Evolutionary conservation across 2,888 invertebrate genomes (phyloP), one percentile per base, ranked within the genome.

Genomic region (Sesia bembeciformis): DNA sequence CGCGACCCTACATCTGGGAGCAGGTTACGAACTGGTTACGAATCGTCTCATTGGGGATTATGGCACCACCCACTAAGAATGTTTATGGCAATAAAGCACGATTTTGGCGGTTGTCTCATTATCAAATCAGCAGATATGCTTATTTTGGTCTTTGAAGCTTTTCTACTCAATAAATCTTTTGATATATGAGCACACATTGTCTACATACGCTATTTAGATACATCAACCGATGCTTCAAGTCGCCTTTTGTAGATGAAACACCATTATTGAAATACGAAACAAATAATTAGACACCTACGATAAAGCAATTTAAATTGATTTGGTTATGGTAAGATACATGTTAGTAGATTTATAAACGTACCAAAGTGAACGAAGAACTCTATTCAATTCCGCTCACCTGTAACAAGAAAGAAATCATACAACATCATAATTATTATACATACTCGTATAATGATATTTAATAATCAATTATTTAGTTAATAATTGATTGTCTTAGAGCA

Each of bases 81-180:
- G 65, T 68, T 70, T 67, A 57, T 23, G 60, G 60, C 60, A 65
- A 72, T 70, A 72, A 72, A 66, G 55, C 53, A 62, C 64, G 40
- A 62, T 72, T 78, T 72, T 73, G 74, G 75, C 52, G 53, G 70
- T 63, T 68, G 39, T 55, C 62, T 71, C 69, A 69, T 74, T 71
- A 66, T 71, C 67, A 55, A 60, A 60, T 68, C 60, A 62, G 60
- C 61, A 52, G 62, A 65, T 61, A 62, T 56, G 55, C 68, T 66
- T 52, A 57, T 56, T 70, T 72, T 64, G 60, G 62, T 57, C 64
- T 64, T 55, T 56, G 61, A 62, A 59, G 67, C 54, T 68, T 70
- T 65, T 59, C 60, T 57, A 60, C 60, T 40, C 53, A 58, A 72
- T 70, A 70, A 76, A 72, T 67, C 59, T 62, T 49, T 52, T 57